phyloP scores from a whole-genome alignment of 2,797 vertebrate species.

The Hydrocynus forskahlii region DNA sequence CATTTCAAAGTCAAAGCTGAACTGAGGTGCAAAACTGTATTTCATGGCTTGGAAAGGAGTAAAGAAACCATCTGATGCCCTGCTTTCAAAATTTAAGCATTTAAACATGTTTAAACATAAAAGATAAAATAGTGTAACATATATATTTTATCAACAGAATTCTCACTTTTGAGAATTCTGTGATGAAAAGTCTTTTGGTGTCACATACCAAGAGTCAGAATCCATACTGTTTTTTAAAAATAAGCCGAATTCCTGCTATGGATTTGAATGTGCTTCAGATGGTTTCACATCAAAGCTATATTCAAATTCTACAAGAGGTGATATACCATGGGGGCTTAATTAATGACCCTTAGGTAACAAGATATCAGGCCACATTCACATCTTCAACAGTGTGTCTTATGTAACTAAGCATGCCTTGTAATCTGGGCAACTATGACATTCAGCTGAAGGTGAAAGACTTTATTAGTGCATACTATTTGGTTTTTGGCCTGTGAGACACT shows the following conservation, averaged over 20 bases:
- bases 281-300: neutral
- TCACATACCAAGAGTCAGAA: neutral
- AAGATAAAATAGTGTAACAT: neutral
- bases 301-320: neutral
- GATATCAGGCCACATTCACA: slow-evolving; percentile 16
- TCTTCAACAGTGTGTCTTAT: slow-evolving; percentile 31
- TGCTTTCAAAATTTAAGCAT: no score
- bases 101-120: neutral
- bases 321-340: neutral
- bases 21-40: no score
- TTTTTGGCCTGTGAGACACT: neutral
- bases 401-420: slow-evolving; percentile 49
- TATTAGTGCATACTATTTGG: slow-evolving; percentile 10
- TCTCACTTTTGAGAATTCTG: neutral
- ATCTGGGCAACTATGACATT: slow-evolving; percentile 56
- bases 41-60: no score
- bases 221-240: neutral
- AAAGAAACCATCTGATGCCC: no score
- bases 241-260: neutral
- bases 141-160: neutral
- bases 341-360: slow-evolving; percentile 30
- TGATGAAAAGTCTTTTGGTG: neutral
- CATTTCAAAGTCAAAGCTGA: no score
- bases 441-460: slow-evolving; percentile 57
- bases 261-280: neutral